Percentiles rank a stretch among this genome's conserved stretches.
These are phyloP conservation scores for Morone chrysops DNA, from an alignment of 2,113 vertebrate species.

Conservation along the genomic window DNA sequence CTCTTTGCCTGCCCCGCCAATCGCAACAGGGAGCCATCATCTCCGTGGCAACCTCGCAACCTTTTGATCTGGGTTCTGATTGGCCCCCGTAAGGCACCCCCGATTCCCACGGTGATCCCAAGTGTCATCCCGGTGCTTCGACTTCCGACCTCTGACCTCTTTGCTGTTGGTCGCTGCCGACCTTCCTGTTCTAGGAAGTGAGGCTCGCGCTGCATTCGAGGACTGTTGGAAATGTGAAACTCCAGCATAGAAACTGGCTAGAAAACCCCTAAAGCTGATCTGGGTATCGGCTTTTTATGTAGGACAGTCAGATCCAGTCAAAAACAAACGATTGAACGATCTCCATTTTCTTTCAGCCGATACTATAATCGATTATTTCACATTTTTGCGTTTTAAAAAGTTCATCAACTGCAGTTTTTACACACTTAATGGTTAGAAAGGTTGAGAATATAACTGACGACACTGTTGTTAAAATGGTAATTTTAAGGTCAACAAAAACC, in stretches of 20 bases:
- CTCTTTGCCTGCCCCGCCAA: background rate
- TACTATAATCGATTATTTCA: no score
- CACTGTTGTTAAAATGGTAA: no score
- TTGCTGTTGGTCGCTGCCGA: background rate
- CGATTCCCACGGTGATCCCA: constrained; percentile 42
- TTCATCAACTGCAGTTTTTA: no score
- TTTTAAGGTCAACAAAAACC: no score
- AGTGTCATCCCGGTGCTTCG: background rate
- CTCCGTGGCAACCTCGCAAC: constrained; percentile 26
- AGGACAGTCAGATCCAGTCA: no score
- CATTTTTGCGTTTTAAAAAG: background rate
- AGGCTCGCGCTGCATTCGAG: constrained; percentile 8
- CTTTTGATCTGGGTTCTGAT: constrained; percentile 41
- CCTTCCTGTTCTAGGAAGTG: background rate
- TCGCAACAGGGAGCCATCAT: constrained; percentile 20
- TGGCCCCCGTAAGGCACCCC: constrained; percentile 2
- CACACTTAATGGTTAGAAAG: no score
- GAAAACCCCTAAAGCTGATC: background rate
- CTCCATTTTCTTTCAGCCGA: no score
- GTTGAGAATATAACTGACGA: no score
- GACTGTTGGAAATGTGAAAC: background rate
- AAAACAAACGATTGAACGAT: no score
- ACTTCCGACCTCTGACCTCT: constrained; percentile 18
- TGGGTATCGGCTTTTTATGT: no score
- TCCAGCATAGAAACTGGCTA: background rate